These are phyloP conservation scores for rabbit (Oryctolagus cuniculus) DNA, from an alignment of 2,113 vertebrate species.

Conservation along the genomic window mOryCun1.1 NC_091432.1:105779501-105780000, in stretches of 20 bases:
- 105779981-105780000: conserved; percentile 16
- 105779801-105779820: background rate
- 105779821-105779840: background rate
- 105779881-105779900: background rate
- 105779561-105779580: background rate
- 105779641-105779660: background rate
- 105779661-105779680: background rate
- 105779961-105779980: conserved; percentile 1
- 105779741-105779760: background rate
- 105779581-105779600: background rate
- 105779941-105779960: background rate
- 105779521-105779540: background rate
- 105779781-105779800: background rate
- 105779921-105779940: background rate
- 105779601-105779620: background rate
- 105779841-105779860: background rate
- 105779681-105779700: background rate
- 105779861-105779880: background rate
- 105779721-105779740: background rate
- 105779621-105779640: conserved; percentile 31
- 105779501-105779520: background rate
- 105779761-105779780: background rate
- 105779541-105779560: background rate
- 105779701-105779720: background rate
- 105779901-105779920: background rate